Evolutionary conservation across 2,113 vertebrate species (phyloP).

Genomic region (Laticauda colubrina): DNA sequence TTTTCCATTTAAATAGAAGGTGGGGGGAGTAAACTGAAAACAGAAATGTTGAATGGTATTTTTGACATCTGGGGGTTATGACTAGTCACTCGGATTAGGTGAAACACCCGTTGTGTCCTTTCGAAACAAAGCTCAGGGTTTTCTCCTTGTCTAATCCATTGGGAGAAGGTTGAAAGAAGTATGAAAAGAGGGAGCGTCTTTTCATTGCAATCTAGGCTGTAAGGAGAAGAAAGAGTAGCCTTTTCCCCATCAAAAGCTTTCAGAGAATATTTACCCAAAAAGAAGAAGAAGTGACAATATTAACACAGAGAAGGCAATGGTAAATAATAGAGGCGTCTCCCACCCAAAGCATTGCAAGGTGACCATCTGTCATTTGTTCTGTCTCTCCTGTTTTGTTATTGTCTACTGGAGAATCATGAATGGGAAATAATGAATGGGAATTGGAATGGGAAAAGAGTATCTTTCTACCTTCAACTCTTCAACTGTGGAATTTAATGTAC

Average conservation of each 20-base stretch:
- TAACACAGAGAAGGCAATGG: background rate
- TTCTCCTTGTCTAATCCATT: conserved; percentile 37
- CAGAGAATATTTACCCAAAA: background rate
- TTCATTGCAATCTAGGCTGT: background rate
- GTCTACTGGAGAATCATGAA: conserved; percentile 24
- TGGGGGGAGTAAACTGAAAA: background rate
- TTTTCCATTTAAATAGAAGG: background rate
- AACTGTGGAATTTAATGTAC: conserved; percentile 25
- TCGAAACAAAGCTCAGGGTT: background rate
- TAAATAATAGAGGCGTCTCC: background rate
- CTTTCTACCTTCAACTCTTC: conserved; percentile 23
- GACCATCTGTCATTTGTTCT: background rate
- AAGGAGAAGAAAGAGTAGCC: background rate
- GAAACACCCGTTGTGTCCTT: background rate
- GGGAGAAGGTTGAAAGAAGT: background rate
- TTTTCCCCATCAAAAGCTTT: background rate
- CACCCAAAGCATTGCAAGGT: background rate
- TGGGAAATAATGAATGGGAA: background rate
- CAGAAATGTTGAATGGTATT: background rate
- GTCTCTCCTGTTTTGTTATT: background rate
- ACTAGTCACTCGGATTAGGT: background rate
- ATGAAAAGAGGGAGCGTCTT: background rate
- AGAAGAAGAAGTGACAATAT: background rate
- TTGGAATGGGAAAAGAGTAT: conserved; percentile 37
- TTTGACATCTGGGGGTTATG: conserved; percentile 39